Conservation (phyloP, 2,888 invertebrate genomes). For the Drosophila multiciliata region DNA sequence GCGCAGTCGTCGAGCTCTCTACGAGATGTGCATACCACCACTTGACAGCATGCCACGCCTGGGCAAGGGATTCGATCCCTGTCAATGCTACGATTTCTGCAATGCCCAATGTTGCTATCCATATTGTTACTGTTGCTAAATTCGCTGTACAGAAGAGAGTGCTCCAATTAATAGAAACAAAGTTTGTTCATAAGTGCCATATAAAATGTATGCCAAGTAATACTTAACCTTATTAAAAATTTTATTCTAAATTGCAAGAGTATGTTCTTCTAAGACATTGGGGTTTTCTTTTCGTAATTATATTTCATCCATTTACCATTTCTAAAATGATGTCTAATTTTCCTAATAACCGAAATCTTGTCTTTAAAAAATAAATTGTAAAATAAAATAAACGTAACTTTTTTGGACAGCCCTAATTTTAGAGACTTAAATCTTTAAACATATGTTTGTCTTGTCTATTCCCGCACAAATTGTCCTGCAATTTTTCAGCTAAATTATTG, state of each 20-base stretch:
- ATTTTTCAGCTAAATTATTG: not conserved
- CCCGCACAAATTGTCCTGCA: not conserved
- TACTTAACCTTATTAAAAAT: not conserved
- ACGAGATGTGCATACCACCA: conserved; percentile 55
- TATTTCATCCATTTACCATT: too few species aligned
- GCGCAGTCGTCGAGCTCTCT: conserved; percentile 46
- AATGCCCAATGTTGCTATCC: conserved; percentile 13
- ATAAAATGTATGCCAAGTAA: not conserved
- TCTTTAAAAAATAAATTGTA: too few species aligned
- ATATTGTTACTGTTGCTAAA: conserved; percentile 20
- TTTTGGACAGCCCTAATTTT: too few species aligned
- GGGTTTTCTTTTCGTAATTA: too few species aligned
- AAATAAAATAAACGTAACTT: too few species aligned
- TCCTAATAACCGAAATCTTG: too few species aligned
- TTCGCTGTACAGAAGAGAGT: not conserved
- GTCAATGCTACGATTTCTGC: conserved; percentile 25
- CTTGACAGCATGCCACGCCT: conserved; percentile 67
- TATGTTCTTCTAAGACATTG: not conserved
- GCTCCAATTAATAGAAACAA: not conserved
- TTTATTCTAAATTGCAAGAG: too few species aligned
- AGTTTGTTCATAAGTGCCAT: not conserved
- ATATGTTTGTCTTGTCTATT: too few species aligned
- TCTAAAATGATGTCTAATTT: too few species aligned
- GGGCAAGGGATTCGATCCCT: conserved; percentile 62
- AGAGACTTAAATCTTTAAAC: not conserved